Evolutionary conservation across 2,888 invertebrate species (phyloP).

Genomic region (Xestia ashworthii): DNA sequence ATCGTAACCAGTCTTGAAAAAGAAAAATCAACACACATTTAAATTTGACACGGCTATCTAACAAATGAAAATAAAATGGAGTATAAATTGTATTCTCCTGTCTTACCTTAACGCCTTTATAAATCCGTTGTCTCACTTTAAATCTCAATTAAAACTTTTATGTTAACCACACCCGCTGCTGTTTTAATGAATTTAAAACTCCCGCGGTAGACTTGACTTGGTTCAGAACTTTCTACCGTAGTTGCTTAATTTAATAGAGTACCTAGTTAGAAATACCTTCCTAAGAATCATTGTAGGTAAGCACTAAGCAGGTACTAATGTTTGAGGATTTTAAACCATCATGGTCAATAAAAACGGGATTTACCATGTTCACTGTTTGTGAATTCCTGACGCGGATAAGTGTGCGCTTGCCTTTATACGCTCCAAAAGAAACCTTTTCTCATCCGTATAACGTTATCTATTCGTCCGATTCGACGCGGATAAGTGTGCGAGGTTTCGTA

Average conservation of each 20-base stretch:
- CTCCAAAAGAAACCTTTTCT: too few relatives aligned
- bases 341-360: too few relatives aligned
- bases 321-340: too few relatives aligned
- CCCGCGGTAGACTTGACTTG: not conserved
- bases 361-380: too few relatives aligned
- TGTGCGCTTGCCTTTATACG: too few relatives aligned
- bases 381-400: too few relatives aligned
- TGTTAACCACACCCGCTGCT: conserved; percentile 34
- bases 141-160: conserved; percentile 58
- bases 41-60: not conserved
- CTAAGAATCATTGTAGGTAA: too few relatives aligned
- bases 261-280: not conserved
- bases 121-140: conserved; percentile 33
- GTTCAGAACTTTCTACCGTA: conserved; percentile 1
- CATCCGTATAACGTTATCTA: too few relatives aligned
- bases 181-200: conserved; percentile 47
- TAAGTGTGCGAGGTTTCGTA: too few relatives aligned
- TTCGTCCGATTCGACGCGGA: too few relatives aligned
- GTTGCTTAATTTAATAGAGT: not conserved
- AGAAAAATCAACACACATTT: not conserved
- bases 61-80: conserved; percentile 25
- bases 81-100: conserved; percentile 30
- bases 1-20: not conserved
- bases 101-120: conserved; percentile 1
- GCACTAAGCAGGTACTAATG: too few relatives aligned